Base-by-base conservation (phyloP, 53 echinoderm and acorn worm species). In the Arbacia lixula region DNA sequence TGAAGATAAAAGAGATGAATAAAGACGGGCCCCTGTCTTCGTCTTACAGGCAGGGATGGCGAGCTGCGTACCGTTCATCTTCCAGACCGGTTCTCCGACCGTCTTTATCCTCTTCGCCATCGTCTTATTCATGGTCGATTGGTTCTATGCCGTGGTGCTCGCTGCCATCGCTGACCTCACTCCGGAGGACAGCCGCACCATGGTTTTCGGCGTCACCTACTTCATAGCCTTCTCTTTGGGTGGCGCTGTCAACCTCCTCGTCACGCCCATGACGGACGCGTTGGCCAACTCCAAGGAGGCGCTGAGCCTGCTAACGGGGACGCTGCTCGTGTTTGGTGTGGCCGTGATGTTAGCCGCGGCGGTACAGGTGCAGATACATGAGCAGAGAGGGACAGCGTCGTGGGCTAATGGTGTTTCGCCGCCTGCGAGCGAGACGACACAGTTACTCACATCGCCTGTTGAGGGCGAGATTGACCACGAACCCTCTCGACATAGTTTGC, bases 221-320 rank as follows among this genome's bases (percentile, higher is more conserved):
- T 83, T 83, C 83, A 40, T 32, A 42, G 49, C 32, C 6, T 30
- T 66, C 12, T 63, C 51, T 31, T 36, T 83, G 10, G 83, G 65
- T 14, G 83, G 83, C 24, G 65, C 63, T 50, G 28, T 66, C 16
- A 83, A 83, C 30, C 65, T 83, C 12, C 33, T 83, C 12, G 49
- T 83, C 12, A 63, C 83, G 3, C 83, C 83, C 33, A 3, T 50
- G 9, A 9, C 74, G 1, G 46, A 14, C 8, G 29, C 74, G 12
- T 6, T 21, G 69, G 28, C 46, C 9, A 41, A 21, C 19, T 40
- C 28, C 16, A n/a, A 43, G 8, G 16, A 26, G 5, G 42, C 69
- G 42, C 29, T 69, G 3, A 69, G 41, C 12, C 11, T 69, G 26
- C 69, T 69, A 2, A 3, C 1, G 40, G 28, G 12, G 10, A 28